These are phyloP conservation scores for Chromobotia macracanthus DNA, from an alignment of 2,797 vertebrate genomes.

Conservation along the genomic window DNA sequence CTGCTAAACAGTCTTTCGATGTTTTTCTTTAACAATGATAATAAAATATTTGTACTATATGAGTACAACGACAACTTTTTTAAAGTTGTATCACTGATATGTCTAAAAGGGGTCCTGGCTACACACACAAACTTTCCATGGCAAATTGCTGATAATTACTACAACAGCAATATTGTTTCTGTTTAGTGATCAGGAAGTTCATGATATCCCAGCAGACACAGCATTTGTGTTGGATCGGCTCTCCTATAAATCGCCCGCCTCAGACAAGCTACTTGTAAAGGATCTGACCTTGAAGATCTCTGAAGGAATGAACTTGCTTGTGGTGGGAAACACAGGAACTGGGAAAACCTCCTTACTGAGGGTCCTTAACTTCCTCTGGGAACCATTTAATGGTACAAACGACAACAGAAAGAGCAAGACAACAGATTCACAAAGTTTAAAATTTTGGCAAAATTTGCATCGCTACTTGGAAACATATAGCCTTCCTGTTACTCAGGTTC, in stretches of 20 bases:
- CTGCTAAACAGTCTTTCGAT: no score
- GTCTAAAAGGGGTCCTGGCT: no score
- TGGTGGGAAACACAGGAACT: slow-evolving; percentile 94
- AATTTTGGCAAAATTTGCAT: neutral
- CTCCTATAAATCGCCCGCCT: slow-evolving; percentile 82
- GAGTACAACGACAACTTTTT: no score
- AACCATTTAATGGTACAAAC: slow-evolving; percentile 77
- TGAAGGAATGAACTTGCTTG: slow-evolving; percentile 85
- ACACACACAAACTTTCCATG: no score
- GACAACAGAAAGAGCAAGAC: no score
- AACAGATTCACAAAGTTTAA: neutral
- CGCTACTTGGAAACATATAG: neutral
- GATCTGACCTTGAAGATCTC: slow-evolving; percentile 86
- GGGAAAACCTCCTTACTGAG: slow-evolving; percentile 94
- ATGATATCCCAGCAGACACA: slow-evolving; percentile 69
- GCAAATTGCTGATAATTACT: no score
- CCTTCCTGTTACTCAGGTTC: slow-evolving; percentile 76
- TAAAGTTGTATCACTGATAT: no score
- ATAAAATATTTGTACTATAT: no score
- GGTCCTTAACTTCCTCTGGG: slow-evolving; percentile 90
- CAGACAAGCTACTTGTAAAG: slow-evolving; percentile 86
- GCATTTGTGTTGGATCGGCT: slow-evolving; percentile 87
- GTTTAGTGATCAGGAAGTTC: slow-evolving; percentile 70
- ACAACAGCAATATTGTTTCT: neutral
- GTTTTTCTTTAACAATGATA: no score